These are phyloP conservation scores for Myrmecophaga tridactyla DNA, from an alignment of 2,113 vertebrate species.

Conservation along the genomic window DNA sequence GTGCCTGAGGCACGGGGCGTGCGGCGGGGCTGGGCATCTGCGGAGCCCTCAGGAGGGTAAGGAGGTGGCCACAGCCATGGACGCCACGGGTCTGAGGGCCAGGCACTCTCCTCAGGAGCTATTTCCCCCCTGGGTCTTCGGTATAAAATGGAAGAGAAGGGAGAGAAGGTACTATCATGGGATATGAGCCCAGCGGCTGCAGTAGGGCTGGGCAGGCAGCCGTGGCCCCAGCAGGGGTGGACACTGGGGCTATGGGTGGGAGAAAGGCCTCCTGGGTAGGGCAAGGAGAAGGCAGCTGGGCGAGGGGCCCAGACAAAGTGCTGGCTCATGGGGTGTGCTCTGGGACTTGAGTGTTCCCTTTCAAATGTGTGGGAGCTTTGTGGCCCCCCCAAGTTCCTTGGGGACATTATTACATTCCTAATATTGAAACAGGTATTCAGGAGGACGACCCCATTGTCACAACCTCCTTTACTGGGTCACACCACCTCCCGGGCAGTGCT, in stretches of 20 bases:
- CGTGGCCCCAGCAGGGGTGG: rapidly evolving
- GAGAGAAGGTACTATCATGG: not conserved
- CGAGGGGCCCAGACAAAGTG: not conserved
- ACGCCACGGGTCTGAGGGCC: not conserved
- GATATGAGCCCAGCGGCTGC: not conserved
- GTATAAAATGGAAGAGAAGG: not conserved
- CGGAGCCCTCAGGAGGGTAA: not conserved
- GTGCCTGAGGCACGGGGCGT: not conserved
- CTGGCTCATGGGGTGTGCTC: not conserved
- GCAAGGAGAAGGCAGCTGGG: not conserved
- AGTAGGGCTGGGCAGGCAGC: not conserved
- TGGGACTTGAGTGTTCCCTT: not conserved
- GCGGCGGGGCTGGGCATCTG: not conserved
- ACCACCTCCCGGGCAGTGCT: not conserved
- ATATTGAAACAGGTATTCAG: not conserved
- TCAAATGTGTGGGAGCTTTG: not conserved
- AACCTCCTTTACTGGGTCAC: not conserved
- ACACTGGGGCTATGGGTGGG: too few relatives aligned
- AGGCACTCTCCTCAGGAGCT: not conserved
- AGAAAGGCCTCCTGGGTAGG: not conserved
- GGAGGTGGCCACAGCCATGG: not conserved
- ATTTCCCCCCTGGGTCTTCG: not conserved
- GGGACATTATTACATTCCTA: not conserved
- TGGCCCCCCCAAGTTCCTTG: not conserved
- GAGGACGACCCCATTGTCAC: not conserved